Evolutionary conservation across 2,888 invertebrate species (phyloP), one percentile per base, ranked within the genome.

Genomic region (Criorhina ranunculi): DNA sequence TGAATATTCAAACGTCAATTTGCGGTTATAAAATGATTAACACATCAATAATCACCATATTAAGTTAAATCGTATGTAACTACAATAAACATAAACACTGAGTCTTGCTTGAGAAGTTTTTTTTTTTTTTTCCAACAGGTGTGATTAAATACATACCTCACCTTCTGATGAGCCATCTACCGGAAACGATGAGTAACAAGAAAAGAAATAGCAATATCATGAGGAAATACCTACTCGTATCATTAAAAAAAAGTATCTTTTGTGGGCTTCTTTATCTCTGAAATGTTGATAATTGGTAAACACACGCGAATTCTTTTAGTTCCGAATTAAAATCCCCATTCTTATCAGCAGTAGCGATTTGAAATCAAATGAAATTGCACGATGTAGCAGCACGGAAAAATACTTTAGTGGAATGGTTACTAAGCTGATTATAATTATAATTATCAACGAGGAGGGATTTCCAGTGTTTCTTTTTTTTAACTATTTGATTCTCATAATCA

Each of bases 121-220:
- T 40, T 15, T 15, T 49, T 49, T 59, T 19, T 15, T 19, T 17
- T 37, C 2, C 51, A 31, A 40, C 31, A 73, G 53, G 53, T 73
- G 60, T 62, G 60, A 72, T 37, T n/a, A 57, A 7, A 7, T 24
- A 24, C 6, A 33, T 29, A 31, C 31, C 33, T 35, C 60, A 29
- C 9, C n/a, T 15, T 0, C n/a, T 6, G n/a, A 17, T 62, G 73
- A 73, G 7, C 62, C 73, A 73, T n/a, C 17, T 4, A 31, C 42
- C 73, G 73, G 73, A 73, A 73, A 24, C 5, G 5, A 29, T 62
- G 53, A 62, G 42, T 62, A 60, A 72, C 17, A n/a, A n/a, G 7
- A 5, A 2, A 12, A 4, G 17, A 37, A 5, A 17, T n/a, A 35
- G 3, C 9, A 5, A 9, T 53, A 37, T 37, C n/a, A 9, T 2